These are phyloP conservation scores for Drosophila colorata DNA, from an alignment of 2,888 invertebrate species.

Conservation along the genomic window DNA sequence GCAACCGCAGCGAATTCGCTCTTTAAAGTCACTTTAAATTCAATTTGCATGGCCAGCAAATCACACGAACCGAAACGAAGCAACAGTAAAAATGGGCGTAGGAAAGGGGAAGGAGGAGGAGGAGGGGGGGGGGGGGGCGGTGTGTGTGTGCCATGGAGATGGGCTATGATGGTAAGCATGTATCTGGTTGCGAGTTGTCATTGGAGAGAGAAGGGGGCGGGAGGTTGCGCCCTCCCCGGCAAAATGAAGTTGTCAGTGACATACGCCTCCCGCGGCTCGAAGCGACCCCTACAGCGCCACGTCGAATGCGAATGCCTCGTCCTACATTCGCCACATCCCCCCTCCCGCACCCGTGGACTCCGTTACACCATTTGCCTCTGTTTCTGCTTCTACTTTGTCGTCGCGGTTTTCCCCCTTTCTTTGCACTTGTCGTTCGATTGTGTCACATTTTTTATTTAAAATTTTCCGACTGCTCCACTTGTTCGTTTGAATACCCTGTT, in stretches of 20 bases:
- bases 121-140: background rate
- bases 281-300: slow-evolving; percentile 38
- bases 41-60: slow-evolving; percentile 49
- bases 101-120: background rate
- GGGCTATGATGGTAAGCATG: slow-evolving; percentile 12
- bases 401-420: slow-evolving; percentile 1
- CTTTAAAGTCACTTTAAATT: slow-evolving; percentile 52
- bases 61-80: slow-evolving; percentile 46
- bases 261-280: slow-evolving; percentile 63
- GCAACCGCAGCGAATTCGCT: slow-evolving; percentile 20
- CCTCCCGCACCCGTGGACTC: background rate
- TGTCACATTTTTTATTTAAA: slow-evolving; percentile 63
- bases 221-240: slow-evolving; percentile 19
- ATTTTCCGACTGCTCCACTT: slow-evolving; percentile 38
- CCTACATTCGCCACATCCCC: slow-evolving; percentile 56
- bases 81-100: background rate
- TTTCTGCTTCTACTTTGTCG: slow-evolving; percentile 9
- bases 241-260: slow-evolving; percentile 73
- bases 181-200: background rate
- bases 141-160: background rate
- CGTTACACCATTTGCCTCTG: slow-evolving; percentile 8
- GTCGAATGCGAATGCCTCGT: slow-evolving; percentile 18
- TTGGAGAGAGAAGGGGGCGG: slow-evolving; percentile 1
- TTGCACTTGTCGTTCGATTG: slow-evolving; percentile 71
- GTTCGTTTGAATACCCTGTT: slow-evolving; percentile 12